Evolutionary conservation across 1,140 invertebrate species (phyloP).

Genomic region (Zelostemma sp.): DNA sequence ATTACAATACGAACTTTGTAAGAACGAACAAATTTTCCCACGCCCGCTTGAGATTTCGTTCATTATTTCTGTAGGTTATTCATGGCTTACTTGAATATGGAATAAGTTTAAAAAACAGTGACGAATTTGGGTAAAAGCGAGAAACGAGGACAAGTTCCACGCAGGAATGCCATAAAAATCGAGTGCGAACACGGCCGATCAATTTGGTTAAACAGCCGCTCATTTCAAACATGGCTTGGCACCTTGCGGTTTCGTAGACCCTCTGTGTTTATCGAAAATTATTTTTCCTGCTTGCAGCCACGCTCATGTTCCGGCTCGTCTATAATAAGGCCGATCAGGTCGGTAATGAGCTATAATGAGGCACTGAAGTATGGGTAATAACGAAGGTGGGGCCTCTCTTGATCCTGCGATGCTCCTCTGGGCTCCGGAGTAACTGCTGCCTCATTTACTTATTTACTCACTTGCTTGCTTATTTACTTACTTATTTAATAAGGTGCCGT

Average conservation of each 20-base stretch:
- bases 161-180: constrained; percentile 50
- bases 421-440: constrained; percentile 33
- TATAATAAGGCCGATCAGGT: constrained; percentile 66
- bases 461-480: constrained; percentile 49
- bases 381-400: constrained; percentile 52
- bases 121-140: not conserved
- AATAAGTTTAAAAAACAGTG: constrained; percentile 1
- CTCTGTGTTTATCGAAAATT: constrained; percentile 60
- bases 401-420: constrained; percentile 43
- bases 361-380: constrained; percentile 66
- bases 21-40: too few species aligned
- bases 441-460: constrained; percentile 59
- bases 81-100: too few species aligned
- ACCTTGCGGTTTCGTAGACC: constrained; percentile 40
- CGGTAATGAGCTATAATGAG: constrained; percentile 69
- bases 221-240: constrained; percentile 55
- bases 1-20: not conserved
- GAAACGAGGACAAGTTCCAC: constrained; percentile 5
- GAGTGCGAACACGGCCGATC: constrained; percentile 66
- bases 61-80: too few species aligned
- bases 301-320: constrained; percentile 41
- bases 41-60: too few species aligned
- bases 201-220: constrained; percentile 66
- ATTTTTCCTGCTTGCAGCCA: constrained; percentile 49
- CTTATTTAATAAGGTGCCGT: constrained; percentile 22